Evolutionary conservation across 1,140 invertebrate species (phyloP), one percentile per base, ranked within the genome.

Genomic region (Stegodyphus mimosarum): DNA sequence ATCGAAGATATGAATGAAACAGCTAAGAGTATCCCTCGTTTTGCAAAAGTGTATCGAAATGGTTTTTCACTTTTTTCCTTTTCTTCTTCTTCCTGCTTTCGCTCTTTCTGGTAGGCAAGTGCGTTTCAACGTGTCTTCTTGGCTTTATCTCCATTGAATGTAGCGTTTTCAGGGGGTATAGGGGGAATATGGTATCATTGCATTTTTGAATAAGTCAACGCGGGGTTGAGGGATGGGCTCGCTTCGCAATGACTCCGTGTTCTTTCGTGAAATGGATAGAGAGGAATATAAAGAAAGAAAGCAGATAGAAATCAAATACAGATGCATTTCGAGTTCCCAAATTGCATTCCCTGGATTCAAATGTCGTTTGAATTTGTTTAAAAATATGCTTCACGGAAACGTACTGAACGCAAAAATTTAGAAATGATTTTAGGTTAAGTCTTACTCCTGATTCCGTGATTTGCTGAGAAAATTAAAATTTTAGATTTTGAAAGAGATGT

Each of bases 141-240:
- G 72, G 72, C 17, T 74, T 74, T 74, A 74, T 74, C 72, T 74
- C 18, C 72, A 48, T 55, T 60, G 52, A 55, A 51, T 60, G 51
- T 7, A 74, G 72, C 72, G 18, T 74, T 60, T 60, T 74, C 70
- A 9, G 6, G 13, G 11, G 51, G 13, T 10, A 50, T 53, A 74
- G 33, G 63, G 18, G 66, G 67, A 77, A 77, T 77, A 33, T 77
- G 60, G 55, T 77, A 77, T 77, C 63, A 77, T 77, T 67, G 75
- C 75, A 77, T 67, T 77, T 77, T 67, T 77, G 75, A 77, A 77
- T 77, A 77, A 77, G 75, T 77, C 75, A 77, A 66, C 75, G 15
- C 75, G 18, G 10, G 18, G 50, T 75, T 75, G 73, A 75, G 52
- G 33, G 55, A 75, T 75, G 55, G n/a, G 33, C 13, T 48, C 63